Percentiles rank a stretch among this genome's conserved stretches.
These are phyloP conservation scores for Tyria jacobaeae DNA, from an alignment of 2,888 invertebrate genomes.

Conservation along the genomic window DNA sequence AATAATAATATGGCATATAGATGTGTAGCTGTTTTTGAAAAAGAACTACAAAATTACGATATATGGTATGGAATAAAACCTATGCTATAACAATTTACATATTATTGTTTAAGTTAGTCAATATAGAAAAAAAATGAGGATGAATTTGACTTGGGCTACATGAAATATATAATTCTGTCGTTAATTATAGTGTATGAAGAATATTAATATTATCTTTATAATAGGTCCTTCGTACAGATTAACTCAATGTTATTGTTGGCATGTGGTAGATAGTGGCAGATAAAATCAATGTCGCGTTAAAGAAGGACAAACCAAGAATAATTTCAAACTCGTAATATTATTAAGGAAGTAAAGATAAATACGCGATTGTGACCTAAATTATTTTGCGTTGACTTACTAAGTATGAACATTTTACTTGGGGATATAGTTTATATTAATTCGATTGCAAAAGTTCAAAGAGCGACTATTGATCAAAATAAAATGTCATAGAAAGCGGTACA, in stretches of 20 bases:
- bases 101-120: too few species aligned
- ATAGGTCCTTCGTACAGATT: neutral
- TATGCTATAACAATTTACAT: too few species aligned
- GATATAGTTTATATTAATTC: too few species aligned
- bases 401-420: too few species aligned
- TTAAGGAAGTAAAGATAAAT: neutral
- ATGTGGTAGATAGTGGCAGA: neutral
- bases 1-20: too few species aligned
- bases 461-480: constrained; percentile 1
- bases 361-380: neutral
- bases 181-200: neutral
- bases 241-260: neutral
- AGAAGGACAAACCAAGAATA: neutral
- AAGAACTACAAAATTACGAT: too few species aligned
- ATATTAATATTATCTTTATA: neutral
- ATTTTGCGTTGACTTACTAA: neutral
- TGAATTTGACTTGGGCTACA: too few species aligned
- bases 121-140: too few species aligned
- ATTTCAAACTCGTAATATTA: too few species aligned
- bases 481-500: neutral
- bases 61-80: too few species aligned
- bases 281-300: neutral
- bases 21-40: too few species aligned
- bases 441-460: neutral
- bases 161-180: neutral